phyloP scores from a whole-genome alignment of 2,797 vertebrate genomes.

The Tragelaphus eurycerus region DNA sequence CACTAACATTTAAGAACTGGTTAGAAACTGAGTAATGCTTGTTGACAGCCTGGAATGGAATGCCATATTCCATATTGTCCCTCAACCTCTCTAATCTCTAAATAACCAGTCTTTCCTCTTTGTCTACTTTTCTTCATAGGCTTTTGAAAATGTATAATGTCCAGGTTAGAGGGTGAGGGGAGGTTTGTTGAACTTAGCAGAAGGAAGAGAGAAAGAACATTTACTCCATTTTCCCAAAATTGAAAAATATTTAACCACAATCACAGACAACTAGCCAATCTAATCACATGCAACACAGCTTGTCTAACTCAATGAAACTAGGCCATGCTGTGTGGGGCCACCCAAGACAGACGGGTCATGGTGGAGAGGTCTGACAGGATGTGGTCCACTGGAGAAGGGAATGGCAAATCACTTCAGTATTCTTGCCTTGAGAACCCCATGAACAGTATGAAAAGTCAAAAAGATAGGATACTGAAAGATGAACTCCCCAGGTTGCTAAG shows the following conservation, averaged over 20 bases:
- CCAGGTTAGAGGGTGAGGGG: background rate
- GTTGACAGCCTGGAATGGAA: background rate
- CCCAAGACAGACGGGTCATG: rapidly evolving
- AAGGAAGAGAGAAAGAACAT: background rate
- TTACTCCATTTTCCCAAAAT: background rate
- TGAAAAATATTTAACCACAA: background rate
- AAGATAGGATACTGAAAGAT: background rate
- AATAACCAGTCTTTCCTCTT: background rate
- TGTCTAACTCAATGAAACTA: background rate
- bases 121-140: background rate
- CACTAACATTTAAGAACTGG: background rate
- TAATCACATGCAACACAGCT: background rate
- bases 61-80: background rate
- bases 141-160: background rate
- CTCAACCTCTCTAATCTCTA: background rate
- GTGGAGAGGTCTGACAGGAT: background rate
- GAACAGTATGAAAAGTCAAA: background rate
- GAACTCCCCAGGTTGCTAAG: background rate
- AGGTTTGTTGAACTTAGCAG: background rate
- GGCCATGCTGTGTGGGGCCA: background rate
- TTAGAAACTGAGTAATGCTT: background rate
- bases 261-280: background rate
- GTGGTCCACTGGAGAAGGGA: background rate
- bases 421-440: background rate
- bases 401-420: background rate